Percentiles rank a stretch among this genome's conserved stretches.
Evolutionary conservation across 2,888 invertebrate genomes (phyloP).

Genomic region (Phaonia tiefii): DNA sequence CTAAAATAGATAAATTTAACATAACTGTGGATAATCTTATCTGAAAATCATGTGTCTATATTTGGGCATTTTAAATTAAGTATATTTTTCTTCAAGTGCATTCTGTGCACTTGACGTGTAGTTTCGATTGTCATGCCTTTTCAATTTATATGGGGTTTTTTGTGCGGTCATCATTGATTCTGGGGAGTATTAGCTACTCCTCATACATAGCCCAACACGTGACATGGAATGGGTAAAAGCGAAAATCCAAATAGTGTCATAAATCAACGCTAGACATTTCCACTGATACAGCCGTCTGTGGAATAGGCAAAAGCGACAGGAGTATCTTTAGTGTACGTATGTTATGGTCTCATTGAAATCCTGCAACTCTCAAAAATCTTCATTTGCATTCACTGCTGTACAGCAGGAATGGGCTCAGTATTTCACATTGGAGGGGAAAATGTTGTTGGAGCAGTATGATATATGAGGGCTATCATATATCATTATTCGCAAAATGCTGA

Average conservation of each 20-base stretch:
- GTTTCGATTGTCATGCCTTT: constrained; percentile 16
- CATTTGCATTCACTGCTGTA: no score
- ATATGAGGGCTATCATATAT: constrained; percentile 62
- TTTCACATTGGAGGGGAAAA: not conserved
- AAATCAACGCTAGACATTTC: constrained; percentile 72
- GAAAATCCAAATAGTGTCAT: constrained; percentile 74
- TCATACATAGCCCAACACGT: constrained; percentile 15
- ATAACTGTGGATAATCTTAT: no score
- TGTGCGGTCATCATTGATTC: constrained; percentile 49
- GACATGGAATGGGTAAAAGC: constrained; percentile 42
- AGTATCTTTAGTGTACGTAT: constrained; percentile 21
- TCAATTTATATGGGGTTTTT: constrained; percentile 4
- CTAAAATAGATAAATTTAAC: no score
- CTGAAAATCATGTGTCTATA: no score
- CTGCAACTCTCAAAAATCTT: constrained; percentile 13
- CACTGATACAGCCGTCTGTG: constrained; percentile 40
- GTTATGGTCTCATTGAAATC: constrained; percentile 44
- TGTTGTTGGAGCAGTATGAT: constrained; percentile 37
- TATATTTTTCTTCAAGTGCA: not conserved
- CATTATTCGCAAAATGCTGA: constrained; percentile 60
- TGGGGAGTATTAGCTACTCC: not conserved
- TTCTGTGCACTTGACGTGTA: not conserved
- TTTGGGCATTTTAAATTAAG: no score
- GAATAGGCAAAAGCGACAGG: not conserved
- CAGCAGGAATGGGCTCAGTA: no score